Evolutionary conservation across 2,888 invertebrate species (phyloP).

Genomic region (Blastobasis lacticolella): DNA sequence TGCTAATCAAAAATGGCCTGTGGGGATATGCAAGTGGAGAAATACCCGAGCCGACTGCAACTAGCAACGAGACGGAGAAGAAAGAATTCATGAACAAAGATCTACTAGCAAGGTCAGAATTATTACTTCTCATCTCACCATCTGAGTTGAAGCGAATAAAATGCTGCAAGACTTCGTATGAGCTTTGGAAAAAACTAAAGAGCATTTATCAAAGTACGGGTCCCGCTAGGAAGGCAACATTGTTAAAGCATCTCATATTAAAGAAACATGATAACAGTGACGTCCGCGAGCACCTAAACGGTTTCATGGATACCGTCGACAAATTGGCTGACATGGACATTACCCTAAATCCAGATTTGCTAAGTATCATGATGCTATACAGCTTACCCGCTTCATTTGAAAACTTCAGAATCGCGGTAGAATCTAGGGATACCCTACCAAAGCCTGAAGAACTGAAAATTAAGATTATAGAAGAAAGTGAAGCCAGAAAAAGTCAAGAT

Average conservation of each 20-base stretch:
- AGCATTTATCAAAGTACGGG: slow-evolving; percentile 35
- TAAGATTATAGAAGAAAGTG: no score
- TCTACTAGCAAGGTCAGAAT: slow-evolving; percentile 3
- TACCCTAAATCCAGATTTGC: slow-evolving; percentile 26
- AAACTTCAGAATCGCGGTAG: slow-evolving; percentile 33
- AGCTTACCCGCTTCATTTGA: slow-evolving; percentile 29
- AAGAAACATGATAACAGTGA: slow-evolving; percentile 27
- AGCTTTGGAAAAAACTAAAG: slow-evolving; percentile 36
- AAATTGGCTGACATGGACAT: slow-evolving; percentile 31
- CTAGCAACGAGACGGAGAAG: no score
- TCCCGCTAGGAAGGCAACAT: slow-evolving; percentile 38
- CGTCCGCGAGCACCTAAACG: slow-evolving; percentile 28
- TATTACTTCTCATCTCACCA: slow-evolving; percentile 6
- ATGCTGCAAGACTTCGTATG: slow-evolving; percentile 23
- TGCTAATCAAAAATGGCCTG: no score
- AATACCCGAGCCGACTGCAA: no score
- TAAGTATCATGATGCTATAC: slow-evolving; percentile 31
- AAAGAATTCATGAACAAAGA: no score
- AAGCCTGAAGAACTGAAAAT: no score
- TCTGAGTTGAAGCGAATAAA: slow-evolving; percentile 30
- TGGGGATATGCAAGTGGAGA: no score
- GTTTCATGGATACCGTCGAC: slow-evolving; percentile 33
- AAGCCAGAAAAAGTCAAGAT: no score
- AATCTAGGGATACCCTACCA: slow-evolving; percentile 30
- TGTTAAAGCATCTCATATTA: slow-evolving; percentile 35